Evolutionary conservation across 2,113 vertebrate genomes (phyloP).

Genomic region (Dryoscopus gambensis): DNA sequence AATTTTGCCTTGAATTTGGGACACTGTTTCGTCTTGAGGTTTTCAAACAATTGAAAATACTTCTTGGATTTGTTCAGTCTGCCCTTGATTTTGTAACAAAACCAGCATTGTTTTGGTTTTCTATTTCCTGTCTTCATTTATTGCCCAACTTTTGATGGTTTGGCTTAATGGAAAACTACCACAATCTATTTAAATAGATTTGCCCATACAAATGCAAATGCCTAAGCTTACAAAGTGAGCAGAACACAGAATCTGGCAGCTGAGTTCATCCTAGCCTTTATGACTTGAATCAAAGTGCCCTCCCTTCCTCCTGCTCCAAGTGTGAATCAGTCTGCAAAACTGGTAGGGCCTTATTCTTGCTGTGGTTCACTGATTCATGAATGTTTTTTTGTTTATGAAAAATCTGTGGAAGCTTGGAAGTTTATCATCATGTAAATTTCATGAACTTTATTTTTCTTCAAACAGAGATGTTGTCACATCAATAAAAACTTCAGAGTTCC

Average conservation of each 20-base stretch:
- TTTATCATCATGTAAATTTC: conserved; percentile 24
- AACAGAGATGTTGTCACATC: conserved; percentile 2
- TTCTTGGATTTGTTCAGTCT: background rate
- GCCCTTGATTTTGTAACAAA: background rate
- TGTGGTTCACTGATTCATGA: conserved; percentile 65
- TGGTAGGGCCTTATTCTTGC: conserved; percentile 1
- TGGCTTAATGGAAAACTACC: background rate
- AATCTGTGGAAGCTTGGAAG: conserved; percentile 51
- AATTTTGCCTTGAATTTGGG: background rate
- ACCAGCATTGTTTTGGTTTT: background rate
- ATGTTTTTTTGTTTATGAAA: conserved; percentile 56
- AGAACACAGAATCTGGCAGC: background rate
- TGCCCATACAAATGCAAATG: background rate
- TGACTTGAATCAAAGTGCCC: background rate
- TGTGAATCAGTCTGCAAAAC: background rate
- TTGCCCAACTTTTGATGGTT: background rate
- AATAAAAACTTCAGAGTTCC: conserved; percentile 54
- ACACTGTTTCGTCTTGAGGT: background rate
- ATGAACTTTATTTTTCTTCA: conserved; percentile 52
- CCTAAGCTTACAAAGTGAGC: background rate
- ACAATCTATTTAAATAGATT: background rate
- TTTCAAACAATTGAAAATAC: background rate
- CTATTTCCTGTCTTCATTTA: background rate
- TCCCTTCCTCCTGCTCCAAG: background rate
- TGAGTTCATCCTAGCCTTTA: background rate